phyloP scores from a whole-genome alignment of 1,140 invertebrate species.

The Brachionus sp. region DNA sequence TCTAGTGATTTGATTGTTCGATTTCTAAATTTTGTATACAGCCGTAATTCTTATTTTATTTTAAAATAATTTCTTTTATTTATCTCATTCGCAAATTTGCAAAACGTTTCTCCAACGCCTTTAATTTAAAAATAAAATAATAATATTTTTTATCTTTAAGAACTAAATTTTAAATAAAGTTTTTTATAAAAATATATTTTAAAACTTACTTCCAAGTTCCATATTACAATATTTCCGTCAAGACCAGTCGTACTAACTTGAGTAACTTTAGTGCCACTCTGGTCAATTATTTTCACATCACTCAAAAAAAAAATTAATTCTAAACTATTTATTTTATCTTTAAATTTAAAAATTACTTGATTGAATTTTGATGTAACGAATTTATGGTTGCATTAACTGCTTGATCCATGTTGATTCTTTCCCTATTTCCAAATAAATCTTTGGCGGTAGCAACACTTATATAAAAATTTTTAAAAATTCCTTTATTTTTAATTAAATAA shows the following conservation, averaged over 20 bases:
- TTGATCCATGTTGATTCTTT: slow-evolving; percentile 31
- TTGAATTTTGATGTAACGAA: slow-evolving; percentile 45
- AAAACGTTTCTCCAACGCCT: slow-evolving; percentile 29
- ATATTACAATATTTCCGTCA: slow-evolving; percentile 29
- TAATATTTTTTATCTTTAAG: too few relatives aligned
- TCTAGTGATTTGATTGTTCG: not conserved
- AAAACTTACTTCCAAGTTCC: slow-evolving; percentile 29
- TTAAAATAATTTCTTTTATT: not conserved
- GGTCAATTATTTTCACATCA: not conserved
- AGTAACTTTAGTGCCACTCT: not conserved
- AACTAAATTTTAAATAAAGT: too few relatives aligned
- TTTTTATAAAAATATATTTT: not conserved
- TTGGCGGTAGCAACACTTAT: slow-evolving; percentile 18
- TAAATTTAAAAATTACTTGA: not conserved
- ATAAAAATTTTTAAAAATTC: not conserved
- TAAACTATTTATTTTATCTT: not conserved
- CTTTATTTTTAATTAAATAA: not conserved
- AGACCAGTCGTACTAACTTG: slow-evolving; percentile 17
- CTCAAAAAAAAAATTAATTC: not conserved
- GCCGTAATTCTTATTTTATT: not conserved
- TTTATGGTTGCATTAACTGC: not conserved
- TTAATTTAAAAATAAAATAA: not conserved
- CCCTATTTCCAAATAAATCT: slow-evolving; percentile 34
- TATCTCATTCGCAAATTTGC: slow-evolving; percentile 22
- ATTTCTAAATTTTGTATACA: slow-evolving; percentile 3